Evolutionary conservation across 2,888 invertebrate species (phyloP).

Genomic region (Xanthia icteritia): DNA sequence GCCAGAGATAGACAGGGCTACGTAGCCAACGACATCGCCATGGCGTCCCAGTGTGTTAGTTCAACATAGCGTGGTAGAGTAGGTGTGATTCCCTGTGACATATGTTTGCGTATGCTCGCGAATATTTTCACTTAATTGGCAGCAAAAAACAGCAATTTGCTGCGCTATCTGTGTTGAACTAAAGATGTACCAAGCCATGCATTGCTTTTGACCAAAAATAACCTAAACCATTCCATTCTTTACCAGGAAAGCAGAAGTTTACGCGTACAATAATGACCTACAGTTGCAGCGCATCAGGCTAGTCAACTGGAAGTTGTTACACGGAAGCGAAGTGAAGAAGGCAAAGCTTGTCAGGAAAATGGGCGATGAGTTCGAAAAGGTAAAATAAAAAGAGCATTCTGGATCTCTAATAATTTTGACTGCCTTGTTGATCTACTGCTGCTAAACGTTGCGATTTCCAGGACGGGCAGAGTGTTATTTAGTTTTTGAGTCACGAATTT

Average conservation of each 20-base stretch:
- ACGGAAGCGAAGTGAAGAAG: conserved; percentile 80
- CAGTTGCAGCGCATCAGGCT: conserved; percentile 83
- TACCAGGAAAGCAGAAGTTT: conserved; percentile 82
- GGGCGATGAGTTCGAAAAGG: conserved; percentile 86
- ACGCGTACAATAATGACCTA: conserved; percentile 85
- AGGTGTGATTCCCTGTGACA: neutral
- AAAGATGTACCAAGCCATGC: neutral
- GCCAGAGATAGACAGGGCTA: too few relatives aligned
- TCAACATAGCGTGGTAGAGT: neutral
- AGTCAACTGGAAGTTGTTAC: conserved; percentile 82
- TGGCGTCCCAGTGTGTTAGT: neutral
- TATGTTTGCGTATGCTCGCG: neutral
- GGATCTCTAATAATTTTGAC: neutral
- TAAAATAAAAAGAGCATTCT: conserved; percentile 51
- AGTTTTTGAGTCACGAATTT: neutral
- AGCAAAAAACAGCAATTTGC: neutral
- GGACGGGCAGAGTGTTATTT: neutral
- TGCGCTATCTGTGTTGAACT: neutral
- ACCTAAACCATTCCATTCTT: neutral
- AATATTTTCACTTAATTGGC: neutral
- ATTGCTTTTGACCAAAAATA: neutral
- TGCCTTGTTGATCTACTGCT: neutral
- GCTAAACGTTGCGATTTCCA: too few relatives aligned
- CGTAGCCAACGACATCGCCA: too few relatives aligned
- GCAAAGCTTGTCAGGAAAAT: conserved; percentile 81